phyloP scores from a whole-genome alignment of 2,113 vertebrate genomes.

The Porphyrio hochstetteri region DNA sequence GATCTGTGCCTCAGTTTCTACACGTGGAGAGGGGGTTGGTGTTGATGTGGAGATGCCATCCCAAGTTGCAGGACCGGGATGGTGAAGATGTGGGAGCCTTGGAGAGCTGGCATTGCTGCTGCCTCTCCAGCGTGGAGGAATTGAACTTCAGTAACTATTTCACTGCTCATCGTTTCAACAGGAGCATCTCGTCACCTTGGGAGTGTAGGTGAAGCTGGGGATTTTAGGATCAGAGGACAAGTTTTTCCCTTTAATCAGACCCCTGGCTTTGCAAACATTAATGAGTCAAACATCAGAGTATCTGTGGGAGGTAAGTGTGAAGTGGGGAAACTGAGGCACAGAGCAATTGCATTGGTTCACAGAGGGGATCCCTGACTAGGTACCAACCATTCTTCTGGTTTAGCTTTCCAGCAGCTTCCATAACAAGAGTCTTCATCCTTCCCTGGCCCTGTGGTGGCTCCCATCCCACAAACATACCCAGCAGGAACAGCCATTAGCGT shows the following conservation, averaged over 20 bases:
- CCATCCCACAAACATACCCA: background rate
- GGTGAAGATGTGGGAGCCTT: background rate
- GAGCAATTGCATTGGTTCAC: background rate
- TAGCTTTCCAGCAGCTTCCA: background rate
- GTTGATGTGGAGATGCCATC: background rate
- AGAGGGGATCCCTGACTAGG: background rate
- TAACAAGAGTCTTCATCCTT: background rate
- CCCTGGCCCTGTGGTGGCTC: background rate
- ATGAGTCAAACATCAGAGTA: background rate
- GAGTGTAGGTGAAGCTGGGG: background rate
- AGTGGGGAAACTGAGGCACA: slow-evolving; percentile 11
- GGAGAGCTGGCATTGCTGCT: background rate
- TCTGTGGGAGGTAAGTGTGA: background rate
- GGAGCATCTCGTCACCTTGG: background rate
- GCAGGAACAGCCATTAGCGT: background rate
- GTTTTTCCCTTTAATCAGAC: slow-evolving; percentile 6
- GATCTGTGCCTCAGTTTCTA: slow-evolving; percentile 1
- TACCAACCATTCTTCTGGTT: background rate
- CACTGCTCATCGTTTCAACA: background rate
- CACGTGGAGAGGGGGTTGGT: background rate
- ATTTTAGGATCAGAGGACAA: background rate
- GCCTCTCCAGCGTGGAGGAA: background rate
- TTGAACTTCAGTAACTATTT: background rate
- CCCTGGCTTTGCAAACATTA: background rate
- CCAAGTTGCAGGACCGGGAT: background rate